Evolutionary conservation across 2,888 invertebrate species (phyloP).

Genomic region (Brachyptera putata): DNA sequence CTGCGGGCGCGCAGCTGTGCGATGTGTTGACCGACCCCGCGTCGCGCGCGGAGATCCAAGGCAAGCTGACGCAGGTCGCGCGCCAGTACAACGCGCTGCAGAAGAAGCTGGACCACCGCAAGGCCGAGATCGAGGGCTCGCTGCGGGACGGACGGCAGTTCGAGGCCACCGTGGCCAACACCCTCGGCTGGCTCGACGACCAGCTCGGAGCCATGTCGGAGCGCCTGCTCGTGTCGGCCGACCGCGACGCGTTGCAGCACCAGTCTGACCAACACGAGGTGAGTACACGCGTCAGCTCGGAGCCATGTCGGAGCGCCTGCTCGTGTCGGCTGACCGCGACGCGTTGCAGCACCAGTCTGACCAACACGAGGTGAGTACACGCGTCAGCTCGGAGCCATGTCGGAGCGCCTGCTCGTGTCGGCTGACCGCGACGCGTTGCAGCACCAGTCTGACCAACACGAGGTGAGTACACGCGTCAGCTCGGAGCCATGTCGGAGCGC

Average conservation of each 20-base stretch:
- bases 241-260: slow-evolving; percentile 72
- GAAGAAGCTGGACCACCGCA: slow-evolving; percentile 82
- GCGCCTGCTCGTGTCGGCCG: slow-evolving; percentile 80
- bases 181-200: slow-evolving; percentile 84
- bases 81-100: slow-evolving; percentile 84
- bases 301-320: slow-evolving; percentile 67
- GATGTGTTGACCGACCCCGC: slow-evolving; percentile 86
- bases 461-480: no score
- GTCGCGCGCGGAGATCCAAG: slow-evolving; percentile 84
- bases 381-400: slow-evolving; percentile 66
- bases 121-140: slow-evolving; percentile 85
- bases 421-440: slow-evolving; percentile 78
- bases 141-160: slow-evolving; percentile 85
- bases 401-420: slow-evolving; percentile 76
- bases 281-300: no score
- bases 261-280: slow-evolving; percentile 83
- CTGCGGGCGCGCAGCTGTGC: slow-evolving; percentile 83
- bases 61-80: slow-evolving; percentile 79
- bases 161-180: slow-evolving; percentile 81
- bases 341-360: slow-evolving; percentile 82
- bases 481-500: slow-evolving; percentile 68
- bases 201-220: slow-evolving; percentile 72
- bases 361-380: slow-evolving; percentile 66
- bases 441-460: slow-evolving; percentile 83
- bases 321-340: slow-evolving; percentile 81